Conservation (phyloP, 2,888 invertebrate genomes). For the Ichneumoninae sp. region DNA sequence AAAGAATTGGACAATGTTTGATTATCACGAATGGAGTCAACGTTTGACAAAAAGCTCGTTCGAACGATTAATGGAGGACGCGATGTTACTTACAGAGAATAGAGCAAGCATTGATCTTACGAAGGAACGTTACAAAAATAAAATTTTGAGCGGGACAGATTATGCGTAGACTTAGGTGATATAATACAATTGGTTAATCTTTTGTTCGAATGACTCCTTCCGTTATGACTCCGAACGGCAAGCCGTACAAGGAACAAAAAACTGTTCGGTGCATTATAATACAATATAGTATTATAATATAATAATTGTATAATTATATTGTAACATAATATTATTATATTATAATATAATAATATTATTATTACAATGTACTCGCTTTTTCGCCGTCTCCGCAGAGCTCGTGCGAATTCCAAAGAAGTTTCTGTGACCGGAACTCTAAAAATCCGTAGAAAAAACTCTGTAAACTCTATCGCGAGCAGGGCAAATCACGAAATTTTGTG, state of each 20-base stretch:
- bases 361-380: background rate
- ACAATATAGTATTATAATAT: too few species aligned
- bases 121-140: constrained; percentile 62
- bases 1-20: constrained; percentile 24
- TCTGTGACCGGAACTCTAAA: background rate
- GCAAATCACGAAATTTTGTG: background rate
- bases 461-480: background rate
- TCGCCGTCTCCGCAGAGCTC: background rate
- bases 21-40: constrained; percentile 14
- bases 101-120: constrained; percentile 20
- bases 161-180: constrained; percentile 31
- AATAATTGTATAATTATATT: too few species aligned
- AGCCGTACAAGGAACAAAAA: background rate
- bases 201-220: background rate
- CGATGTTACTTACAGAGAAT: background rate
- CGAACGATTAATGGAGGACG: background rate
- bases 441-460: background rate
- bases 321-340: too few species aligned
- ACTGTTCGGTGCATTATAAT: background rate
- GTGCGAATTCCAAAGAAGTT: background rate
- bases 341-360: too few species aligned
- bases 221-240: background rate
- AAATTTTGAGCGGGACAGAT: constrained; percentile 33
- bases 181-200: constrained; percentile 41
- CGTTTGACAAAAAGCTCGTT: constrained; percentile 10